These are phyloP conservation scores for Drosophila mojavensis DNA, from an alignment of 1,140 invertebrate species.

Conservation along the genomic window DNA sequence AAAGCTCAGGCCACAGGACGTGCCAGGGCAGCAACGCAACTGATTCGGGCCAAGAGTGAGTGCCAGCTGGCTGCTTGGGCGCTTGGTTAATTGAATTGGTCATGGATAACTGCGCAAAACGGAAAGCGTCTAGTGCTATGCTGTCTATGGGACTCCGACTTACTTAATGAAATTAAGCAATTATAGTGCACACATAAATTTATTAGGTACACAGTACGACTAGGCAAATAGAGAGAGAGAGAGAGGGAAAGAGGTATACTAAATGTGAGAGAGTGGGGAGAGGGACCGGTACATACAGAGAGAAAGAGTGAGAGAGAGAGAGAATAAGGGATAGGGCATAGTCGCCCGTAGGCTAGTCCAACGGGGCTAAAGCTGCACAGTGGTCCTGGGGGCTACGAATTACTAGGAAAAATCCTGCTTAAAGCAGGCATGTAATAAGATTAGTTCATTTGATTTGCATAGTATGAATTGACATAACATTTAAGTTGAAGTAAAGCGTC, in stretches of 20 bases:
- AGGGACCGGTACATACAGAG: too few relatives aligned
- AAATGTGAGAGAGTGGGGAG: neutral
- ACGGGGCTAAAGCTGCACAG: slow-evolving; percentile 10
- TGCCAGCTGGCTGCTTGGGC: slow-evolving; percentile 47
- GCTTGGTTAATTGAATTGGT: slow-evolving; percentile 71
- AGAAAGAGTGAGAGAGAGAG: too few relatives aligned
- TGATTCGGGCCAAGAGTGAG: slow-evolving; percentile 10
- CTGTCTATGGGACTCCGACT: slow-evolving; percentile 40
- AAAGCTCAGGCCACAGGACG: slow-evolving; percentile 32
- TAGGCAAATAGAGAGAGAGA: neutral
- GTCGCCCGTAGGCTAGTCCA: neutral
- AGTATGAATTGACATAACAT: too few relatives aligned
- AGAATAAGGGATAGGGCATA: neutral
- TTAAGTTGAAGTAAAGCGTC: too few relatives aligned
- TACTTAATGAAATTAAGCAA: slow-evolving; percentile 80
- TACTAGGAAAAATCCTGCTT: too few relatives aligned
- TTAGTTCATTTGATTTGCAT: too few relatives aligned
- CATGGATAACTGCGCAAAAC: slow-evolving; percentile 55
- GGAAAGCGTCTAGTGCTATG: slow-evolving; percentile 8
- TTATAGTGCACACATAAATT: slow-evolving; percentile 69
- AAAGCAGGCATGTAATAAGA: too few relatives aligned
- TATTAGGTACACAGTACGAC: slow-evolving; percentile 52
- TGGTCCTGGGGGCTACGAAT: too few relatives aligned
- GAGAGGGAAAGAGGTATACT: neutral
- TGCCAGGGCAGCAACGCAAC: slow-evolving; percentile 1